Base-by-base conservation (phyloP, 2,113 vertebrate genomes). In the Taxidea taxus region DNA sequence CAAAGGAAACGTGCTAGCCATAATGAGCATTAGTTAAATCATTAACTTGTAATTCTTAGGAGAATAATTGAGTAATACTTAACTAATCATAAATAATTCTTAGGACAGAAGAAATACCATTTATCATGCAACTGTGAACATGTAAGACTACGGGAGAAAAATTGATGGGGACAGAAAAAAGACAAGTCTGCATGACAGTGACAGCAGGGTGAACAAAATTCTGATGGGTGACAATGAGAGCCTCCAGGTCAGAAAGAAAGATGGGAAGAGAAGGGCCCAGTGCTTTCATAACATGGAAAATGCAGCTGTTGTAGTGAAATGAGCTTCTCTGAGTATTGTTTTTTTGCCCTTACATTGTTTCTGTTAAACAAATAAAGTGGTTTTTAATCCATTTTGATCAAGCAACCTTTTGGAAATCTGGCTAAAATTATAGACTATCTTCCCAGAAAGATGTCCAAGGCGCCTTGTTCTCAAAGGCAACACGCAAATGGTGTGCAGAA, bases 361-460 rank as follows among this genome's bases (percentile, higher is more conserved):
- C 90, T 91, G 62, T 44, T 82, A 93, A 64, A 83, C 31, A 93
- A 90, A 44, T 10, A 6, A 8, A 87, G 29, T 27, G 1, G 15
- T 37, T 93, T 6, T 70, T 90, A 70, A 86, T 13, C 34, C 78
- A 10, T 83, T 91, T 95, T 89, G 31, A 21, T 56, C 80, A 44
- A 74, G 39, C 78, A 62, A 11, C 25, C 39, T 87, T 86, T 98
- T 56, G 42, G 86, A 96, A 94, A 90, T 74, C 39, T 60, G 15
- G 25, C 56, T 87, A 90, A 86, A 92, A 58, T 60, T 47, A 91
- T 15, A 42, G 54, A 54, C 11, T 87, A 42, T 86, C 47, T 92
- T 21, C 54, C 21, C n/a, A 49, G 74, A 54, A 42, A 86, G 89
- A 70, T 25, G 14, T 25, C 74, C 2, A 4, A 66, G 37, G 31